These are phyloP conservation scores for Parotocinclus haroldoi DNA, from an alignment of 2,797 vertebrate genomes.

Conservation along the genomic window DNA sequence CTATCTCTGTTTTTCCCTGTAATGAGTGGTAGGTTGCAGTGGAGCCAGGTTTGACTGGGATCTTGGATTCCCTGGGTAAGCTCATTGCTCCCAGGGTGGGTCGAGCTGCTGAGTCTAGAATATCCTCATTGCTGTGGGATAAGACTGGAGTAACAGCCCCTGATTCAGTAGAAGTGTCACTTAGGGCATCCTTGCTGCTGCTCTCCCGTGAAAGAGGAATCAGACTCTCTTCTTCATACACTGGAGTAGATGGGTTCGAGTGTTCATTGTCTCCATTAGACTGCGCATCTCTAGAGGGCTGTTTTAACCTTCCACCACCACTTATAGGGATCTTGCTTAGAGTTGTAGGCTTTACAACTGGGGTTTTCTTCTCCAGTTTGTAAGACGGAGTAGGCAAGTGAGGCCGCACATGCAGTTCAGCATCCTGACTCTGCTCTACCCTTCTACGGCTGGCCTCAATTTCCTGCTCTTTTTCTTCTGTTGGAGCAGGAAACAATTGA, in stretches of 20 bases:
- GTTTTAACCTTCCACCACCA: slow-evolving; percentile 65
- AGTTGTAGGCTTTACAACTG: slow-evolving; percentile 67
- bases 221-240: slow-evolving; percentile 73
- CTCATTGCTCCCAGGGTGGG: slow-evolving; percentile 70
- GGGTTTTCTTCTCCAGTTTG: slow-evolving; percentile 60
- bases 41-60: slow-evolving; percentile 85
- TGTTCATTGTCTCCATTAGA: slow-evolving; percentile 77
- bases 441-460: slow-evolving; percentile 73
- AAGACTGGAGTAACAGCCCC: slow-evolving; percentile 47
- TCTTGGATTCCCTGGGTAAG: slow-evolving; percentile 86
- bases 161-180: slow-evolving; percentile 55
- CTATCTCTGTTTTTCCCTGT: slow-evolving; percentile 78
- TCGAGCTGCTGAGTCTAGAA: slow-evolving; percentile 63
- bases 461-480: slow-evolving; percentile 66
- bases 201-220: slow-evolving; percentile 71
- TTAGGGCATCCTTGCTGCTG: slow-evolving; percentile 78
- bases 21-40: slow-evolving; percentile 69
- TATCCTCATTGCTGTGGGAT: slow-evolving; percentile 71
- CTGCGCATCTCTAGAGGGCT: slow-evolving; percentile 70
- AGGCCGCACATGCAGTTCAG: slow-evolving; percentile 63
- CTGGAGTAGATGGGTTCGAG: slow-evolving; percentile 77
- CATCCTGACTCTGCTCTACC: slow-evolving; percentile 61
- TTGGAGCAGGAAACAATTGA: slow-evolving; percentile 22
- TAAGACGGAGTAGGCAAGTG: slow-evolving; percentile 42
- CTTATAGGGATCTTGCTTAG: slow-evolving; percentile 83